These are phyloP conservation scores for Scolanthus callimorphus DNA, from an alignment of 92 coral and sea anemone species.

Conservation along the genomic window DNA sequence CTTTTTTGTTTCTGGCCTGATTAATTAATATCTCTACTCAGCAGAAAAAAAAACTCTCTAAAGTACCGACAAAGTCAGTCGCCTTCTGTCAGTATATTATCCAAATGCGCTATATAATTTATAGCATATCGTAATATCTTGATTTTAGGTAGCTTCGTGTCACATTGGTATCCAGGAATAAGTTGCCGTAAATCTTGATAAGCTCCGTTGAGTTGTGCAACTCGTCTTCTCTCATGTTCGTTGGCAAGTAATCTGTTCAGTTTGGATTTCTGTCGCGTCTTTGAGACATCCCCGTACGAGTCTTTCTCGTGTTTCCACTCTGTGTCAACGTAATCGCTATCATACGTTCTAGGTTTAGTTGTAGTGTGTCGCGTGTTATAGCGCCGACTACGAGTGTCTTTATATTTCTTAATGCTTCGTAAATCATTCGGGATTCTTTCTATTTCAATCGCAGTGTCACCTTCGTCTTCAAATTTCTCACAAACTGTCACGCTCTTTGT, in stretches of 20 bases:
- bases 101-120: conserved; percentile 74
- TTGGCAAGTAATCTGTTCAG: conserved; percentile 79
- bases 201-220: conserved; percentile 80
- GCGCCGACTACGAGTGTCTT: conserved; percentile 12
- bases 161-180: conserved; percentile 89
- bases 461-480: no score
- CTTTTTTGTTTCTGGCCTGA: no score
- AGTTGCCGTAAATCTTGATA: conserved; percentile 75
- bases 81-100: conserved; percentile 21
- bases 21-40: no score
- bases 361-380: conserved; percentile 62
- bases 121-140: conserved; percentile 84
- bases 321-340: conserved; percentile 42
- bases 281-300: conserved; percentile 15
- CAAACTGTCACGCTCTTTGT: no score
- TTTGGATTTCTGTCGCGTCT: conserved; percentile 66
- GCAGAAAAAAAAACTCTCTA: no score
- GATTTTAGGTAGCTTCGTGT: conserved; percentile 83
- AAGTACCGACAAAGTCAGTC: background rate
- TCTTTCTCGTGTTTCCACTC: conserved; percentile 50
- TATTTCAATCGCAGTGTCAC: background rate
- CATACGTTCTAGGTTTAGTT: conserved; percentile 42
- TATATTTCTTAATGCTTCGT: background rate
- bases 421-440: background rate
- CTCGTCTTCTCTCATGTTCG: conserved; percentile 83